phyloP scores from a whole-genome alignment of 2,113 vertebrate species.

The Larimichthys crocea region DNA sequence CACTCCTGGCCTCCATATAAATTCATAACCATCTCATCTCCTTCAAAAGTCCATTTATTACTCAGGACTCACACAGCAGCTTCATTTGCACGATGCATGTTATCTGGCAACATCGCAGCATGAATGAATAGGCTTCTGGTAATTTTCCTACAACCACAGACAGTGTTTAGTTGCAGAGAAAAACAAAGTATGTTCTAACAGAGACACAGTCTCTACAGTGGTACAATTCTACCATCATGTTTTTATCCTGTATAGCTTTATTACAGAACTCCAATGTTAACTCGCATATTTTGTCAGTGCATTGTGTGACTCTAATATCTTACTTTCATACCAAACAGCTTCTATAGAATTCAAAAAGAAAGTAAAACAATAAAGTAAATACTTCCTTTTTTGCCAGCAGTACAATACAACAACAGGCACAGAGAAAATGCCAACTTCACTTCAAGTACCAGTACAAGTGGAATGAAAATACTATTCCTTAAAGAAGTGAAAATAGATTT shows the following conservation, averaged over 20 bases:
- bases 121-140: constrained; percentile 52
- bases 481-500: neutral
- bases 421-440: neutral
- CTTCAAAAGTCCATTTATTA: constrained; percentile 45
- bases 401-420: neutral
- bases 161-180: constrained; percentile 18
- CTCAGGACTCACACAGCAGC: constrained; percentile 26
- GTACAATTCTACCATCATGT: neutral
- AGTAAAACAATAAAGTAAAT: neutral
- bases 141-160: constrained; percentile 64
- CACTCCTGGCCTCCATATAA: neutral
- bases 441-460: neutral
- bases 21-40: constrained; percentile 20
- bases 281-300: neutral
- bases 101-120: constrained; percentile 51
- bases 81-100: constrained; percentile 64
- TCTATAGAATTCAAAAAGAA: neutral
- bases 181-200: constrained; percentile 32
- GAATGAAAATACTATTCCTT: neutral
- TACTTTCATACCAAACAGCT: neutral
- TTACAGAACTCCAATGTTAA: neutral
- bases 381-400: neutral
- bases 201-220: neutral
- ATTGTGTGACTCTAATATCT: neutral
- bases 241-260: neutral